These are phyloP conservation scores for Tetragnatha montana DNA, from an alignment of 2,888 invertebrate species.

Conservation along the genomic window DNA sequence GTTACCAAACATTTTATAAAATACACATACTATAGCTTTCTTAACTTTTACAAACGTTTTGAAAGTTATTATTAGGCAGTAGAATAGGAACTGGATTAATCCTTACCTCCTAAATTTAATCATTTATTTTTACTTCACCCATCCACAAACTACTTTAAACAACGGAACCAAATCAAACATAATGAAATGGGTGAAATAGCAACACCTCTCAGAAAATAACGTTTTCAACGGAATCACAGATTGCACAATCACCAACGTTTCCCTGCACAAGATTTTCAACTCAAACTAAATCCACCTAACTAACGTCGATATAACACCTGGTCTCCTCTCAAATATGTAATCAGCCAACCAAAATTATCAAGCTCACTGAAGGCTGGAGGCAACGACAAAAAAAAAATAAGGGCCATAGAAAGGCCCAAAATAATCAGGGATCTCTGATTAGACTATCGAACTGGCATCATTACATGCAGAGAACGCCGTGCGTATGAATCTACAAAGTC, in stretches of 20 bases:
- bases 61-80: no score
- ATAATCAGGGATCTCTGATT: neutral
- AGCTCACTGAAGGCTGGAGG: neutral
- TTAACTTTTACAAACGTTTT: no score
- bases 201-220: conserved; percentile 2
- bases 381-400: neutral
- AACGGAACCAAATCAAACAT: no score
- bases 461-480: no score
- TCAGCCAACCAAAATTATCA: conserved; percentile 20
- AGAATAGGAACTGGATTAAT: no score
- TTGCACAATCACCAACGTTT: conserved; percentile 9
- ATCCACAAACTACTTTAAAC: no score
- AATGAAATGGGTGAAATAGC: neutral
- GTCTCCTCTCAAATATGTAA: conserved; percentile 16
- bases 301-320: conserved; percentile 18
- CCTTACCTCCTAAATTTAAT: no score
- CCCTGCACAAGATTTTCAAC: conserved; percentile 17
- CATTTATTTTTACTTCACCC: no score
- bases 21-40: no score
- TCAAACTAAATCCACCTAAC: conserved; percentile 13
- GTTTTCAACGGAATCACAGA: neutral
- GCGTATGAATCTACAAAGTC: no score
- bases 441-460: neutral
- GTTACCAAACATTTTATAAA: no score
- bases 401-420: neutral